A percentile compares a stretch with the other conserved stretches of the same genome.
Evolutionary conservation across 2,797 vertebrate species (phyloP).

Genomic region (Sciurus carolinensis): DNA sequence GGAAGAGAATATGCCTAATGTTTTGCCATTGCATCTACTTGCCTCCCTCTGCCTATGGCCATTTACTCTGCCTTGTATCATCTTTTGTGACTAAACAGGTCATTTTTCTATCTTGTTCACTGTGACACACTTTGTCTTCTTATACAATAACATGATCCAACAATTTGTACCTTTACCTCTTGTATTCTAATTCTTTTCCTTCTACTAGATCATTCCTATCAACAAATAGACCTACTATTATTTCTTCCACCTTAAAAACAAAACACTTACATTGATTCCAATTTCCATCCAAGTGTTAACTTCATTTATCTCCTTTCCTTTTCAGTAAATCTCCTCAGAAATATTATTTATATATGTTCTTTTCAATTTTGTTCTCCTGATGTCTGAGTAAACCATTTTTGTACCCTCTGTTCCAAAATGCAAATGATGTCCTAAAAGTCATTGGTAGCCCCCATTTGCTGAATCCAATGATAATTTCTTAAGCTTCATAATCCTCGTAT

Average conservation of each 20-base stretch:
- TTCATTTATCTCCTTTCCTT: not conserved
- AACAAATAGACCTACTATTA: not conserved
- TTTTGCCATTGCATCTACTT: not conserved
- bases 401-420: not conserved
- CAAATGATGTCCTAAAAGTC: not conserved
- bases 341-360: not conserved
- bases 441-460: not conserved
- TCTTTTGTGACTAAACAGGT: not conserved
- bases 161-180: not conserved
- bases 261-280: not conserved
- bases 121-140: not conserved
- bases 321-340: not conserved
- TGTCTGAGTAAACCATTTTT: not conserved
- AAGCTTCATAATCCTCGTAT: not conserved
- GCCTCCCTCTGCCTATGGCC: not conserved
- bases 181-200: not conserved
- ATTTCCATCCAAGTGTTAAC: not conserved
- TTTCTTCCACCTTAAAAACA: constrained; percentile 28
- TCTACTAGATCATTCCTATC: not conserved
- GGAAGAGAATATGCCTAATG: not conserved
- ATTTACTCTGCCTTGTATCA: not conserved
- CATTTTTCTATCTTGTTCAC: not conserved
- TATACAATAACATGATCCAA: not conserved
- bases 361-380: not conserved
- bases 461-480: not conserved